Percentiles rank a stretch among this genome's conserved stretches.
phyloP scores from a whole-genome alignment of 2,113 vertebrate species.

The Candoia aspera region DNA sequence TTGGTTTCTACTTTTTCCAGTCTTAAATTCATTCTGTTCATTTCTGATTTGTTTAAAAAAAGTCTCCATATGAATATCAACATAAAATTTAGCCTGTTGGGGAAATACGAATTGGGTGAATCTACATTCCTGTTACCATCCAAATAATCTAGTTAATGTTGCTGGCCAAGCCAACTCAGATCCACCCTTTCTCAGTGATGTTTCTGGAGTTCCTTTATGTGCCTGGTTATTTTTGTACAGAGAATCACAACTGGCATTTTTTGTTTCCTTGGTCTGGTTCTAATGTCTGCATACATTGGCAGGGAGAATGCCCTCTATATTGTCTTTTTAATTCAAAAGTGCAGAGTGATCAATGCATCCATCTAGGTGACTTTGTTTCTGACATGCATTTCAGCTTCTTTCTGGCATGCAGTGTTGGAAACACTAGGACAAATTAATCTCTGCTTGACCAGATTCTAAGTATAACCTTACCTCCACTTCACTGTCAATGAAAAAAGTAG shows the following conservation, averaged over 20 bases:
- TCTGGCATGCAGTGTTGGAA: background rate
- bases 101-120: background rate
- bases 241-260: background rate
- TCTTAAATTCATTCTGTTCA: background rate
- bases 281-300: background rate
- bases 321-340: background rate
- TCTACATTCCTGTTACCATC: background rate
- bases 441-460: background rate
- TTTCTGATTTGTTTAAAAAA: background rate
- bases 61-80: background rate
- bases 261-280: background rate
- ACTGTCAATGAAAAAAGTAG: background rate
- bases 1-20: background rate
- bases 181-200: background rate
- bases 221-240: background rate
- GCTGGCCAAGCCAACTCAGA: background rate
- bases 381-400: background rate
- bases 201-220: background rate
- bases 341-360: background rate
- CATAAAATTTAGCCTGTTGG: background rate
- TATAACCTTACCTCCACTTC: background rate
- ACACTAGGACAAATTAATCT: background rate
- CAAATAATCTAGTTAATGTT: background rate
- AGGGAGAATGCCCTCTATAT: background rate
- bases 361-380: background rate